phyloP scores from a whole-genome alignment of 2,113 vertebrate species.

The Jaculus jaculus region DNA sequence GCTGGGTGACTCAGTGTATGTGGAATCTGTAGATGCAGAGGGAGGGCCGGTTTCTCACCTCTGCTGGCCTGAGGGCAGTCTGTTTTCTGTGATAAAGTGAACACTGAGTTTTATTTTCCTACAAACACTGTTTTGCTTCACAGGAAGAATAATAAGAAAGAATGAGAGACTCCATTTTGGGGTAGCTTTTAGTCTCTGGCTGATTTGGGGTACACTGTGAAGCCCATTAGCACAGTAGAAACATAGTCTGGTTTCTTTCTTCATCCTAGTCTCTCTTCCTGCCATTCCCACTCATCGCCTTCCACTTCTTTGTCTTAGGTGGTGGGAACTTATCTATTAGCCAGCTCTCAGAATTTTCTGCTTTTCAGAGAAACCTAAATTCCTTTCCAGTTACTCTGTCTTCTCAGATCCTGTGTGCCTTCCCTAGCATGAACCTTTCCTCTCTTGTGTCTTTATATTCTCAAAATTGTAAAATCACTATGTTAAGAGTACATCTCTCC shows the following conservation, averaged over 20 bases:
- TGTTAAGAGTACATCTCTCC: not conserved
- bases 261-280: not conserved
- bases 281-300: not conserved
- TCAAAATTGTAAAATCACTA: not conserved
- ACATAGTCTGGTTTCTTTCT: not conserved
- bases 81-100: not conserved
- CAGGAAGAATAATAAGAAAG: not conserved
- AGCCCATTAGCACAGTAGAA: not conserved
- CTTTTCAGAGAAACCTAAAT: not conserved
- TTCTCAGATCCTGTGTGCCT: not conserved
- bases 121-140: not conserved
- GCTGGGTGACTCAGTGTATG: no score
- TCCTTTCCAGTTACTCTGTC: not conserved
- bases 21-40: not conserved
- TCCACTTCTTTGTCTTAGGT: not conserved
- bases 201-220: not conserved
- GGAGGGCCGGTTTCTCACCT: accelerated
- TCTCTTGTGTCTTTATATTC: not conserved
- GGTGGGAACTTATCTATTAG: not conserved
- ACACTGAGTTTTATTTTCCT: not conserved
- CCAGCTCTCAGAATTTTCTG: not conserved
- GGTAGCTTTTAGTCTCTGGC: not conserved
- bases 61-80: not conserved
- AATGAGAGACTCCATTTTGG: not conserved
- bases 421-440: not conserved